Evolutionary conservation across 2,113 vertebrate species (phyloP).

Genomic region (Alligator sinensis): DNA sequence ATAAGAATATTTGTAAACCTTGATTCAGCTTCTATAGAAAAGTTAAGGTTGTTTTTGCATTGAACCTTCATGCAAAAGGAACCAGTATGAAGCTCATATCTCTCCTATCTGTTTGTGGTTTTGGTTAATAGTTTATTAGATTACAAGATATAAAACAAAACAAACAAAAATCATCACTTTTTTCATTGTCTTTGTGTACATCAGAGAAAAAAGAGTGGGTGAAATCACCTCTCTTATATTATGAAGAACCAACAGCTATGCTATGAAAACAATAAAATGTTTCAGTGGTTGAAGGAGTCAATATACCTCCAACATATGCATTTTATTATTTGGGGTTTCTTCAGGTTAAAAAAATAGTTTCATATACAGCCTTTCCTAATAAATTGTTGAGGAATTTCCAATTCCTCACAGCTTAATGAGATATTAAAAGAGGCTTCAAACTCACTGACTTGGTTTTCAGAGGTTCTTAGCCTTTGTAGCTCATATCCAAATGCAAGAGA

Average conservation of each 20-base stretch:
- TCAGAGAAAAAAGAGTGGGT: neutral
- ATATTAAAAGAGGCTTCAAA: constrained; percentile 29
- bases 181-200: neutral
- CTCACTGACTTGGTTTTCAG: constrained; percentile 36
- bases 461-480: constrained; percentile 23
- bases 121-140: neutral
- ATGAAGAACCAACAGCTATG: neutral
- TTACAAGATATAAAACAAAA: neutral
- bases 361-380: neutral
- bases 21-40: neutral
- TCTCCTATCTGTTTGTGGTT: neutral
- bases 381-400: neutral
- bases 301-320: neutral
- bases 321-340: neutral
- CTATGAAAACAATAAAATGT: neutral
- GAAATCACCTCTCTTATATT: neutral
- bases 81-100: neutral
- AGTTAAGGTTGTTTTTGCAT: neutral
- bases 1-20: neutral
- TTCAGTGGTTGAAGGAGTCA: rapidly evolving
- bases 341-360: neutral
- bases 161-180: neutral
- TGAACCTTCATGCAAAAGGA: neutral
- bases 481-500: neutral
- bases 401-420: neutral